These are phyloP conservation scores for Battus philenor DNA, from an alignment of 1,140 invertebrate genomes.

Conservation along the genomic window DNA sequence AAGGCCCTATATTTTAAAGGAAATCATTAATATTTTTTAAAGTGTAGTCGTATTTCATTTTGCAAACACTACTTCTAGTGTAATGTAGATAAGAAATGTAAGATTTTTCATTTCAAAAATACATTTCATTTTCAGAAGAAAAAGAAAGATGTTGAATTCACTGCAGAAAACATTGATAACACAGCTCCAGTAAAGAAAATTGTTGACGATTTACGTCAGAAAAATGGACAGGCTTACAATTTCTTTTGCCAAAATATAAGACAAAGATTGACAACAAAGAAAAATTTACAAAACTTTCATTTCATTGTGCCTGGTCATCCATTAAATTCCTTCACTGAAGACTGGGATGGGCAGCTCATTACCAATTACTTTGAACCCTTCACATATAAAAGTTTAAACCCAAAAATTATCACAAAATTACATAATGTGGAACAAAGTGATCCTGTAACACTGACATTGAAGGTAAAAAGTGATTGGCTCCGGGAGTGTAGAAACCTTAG, in stretches of 20 bases:
- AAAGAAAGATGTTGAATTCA: conserved; percentile 17
- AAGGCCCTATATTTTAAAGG: too few relatives aligned
- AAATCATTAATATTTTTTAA: too few relatives aligned
- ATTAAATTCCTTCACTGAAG: conserved; percentile 45
- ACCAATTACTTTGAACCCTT: conserved; percentile 52
- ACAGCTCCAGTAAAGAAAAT: conserved; percentile 42
- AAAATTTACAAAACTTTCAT: conserved; percentile 27
- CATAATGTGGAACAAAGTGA: conserved; percentile 38
- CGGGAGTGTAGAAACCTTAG: conserved; percentile 20
- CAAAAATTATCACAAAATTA: conserved; percentile 48
- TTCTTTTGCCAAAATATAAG: conserved; percentile 36
- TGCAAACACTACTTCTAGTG: background rate
- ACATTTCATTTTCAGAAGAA: conserved; percentile 21
- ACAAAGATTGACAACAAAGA: conserved; percentile 26
- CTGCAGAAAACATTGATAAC: conserved; percentile 34
- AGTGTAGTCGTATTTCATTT: too few relatives aligned
- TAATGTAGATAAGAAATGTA: background rate
- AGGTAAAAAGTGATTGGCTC: conserved; percentile 44
- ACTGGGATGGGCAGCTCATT: conserved; percentile 53
- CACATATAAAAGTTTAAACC: conserved; percentile 45
- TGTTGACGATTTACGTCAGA: conserved; percentile 34
- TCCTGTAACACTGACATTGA: conserved; percentile 44
- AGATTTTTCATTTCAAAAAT: background rate
- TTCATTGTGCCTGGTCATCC: conserved; percentile 42
- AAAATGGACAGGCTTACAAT: conserved; percentile 38